Base-by-base conservation (phyloP, 2,888 invertebrate species). In the Seira sanloemensis region DNA sequence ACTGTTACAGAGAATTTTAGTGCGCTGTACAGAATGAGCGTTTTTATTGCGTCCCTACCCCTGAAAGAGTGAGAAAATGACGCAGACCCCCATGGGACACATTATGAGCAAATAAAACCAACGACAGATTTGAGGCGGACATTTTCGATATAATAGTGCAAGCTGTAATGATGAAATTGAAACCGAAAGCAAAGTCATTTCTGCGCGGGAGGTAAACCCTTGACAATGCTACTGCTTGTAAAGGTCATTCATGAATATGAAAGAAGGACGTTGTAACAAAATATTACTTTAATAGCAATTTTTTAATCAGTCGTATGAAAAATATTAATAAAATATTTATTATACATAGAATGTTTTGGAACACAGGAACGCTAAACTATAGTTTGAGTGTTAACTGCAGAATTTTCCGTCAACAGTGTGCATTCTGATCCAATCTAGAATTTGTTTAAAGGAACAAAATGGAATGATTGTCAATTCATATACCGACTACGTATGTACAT, bases 381-480 rank as follows among this genome's bases (percentile, higher is more conserved):
- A 37, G 4, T 7, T 37, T 7, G 12, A 7, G 12, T n/a, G 5
- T 25, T 67, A 78, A 12, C 68, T 66, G 25, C 80, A 85, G 62
- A 77, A 85, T 12, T 54, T 69, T 46, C 80, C 86, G 72, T 87
- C 86, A 58, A 87, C 85, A n/a, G 86, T 87, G 37, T 87, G 85
- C 83, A 85, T 83, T 5, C 84, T 66, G 5, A 87, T 85, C 86
- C 86, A 85, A 24, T 87, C 79, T 37, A 37, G 37, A 37, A 37
- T 37, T 37, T 37, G 12, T n/a, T n/a, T n/a, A n/a, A n/a, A n/a
- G n/a, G n/a, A n/a, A n/a, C n/a, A n/a, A n/a, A n/a, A n/a, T n/a
- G n/a, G n/a, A n/a, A n/a, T n/a, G n/a, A n/a, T n/a, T n/a, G n/a
- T n/a, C n/a, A n/a, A n/a, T n/a, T n/a, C n/a, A n/a, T n/a, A n/a